Evolutionary conservation across 2,888 invertebrate genomes (phyloP), one percentile per base, ranked within the genome.

Genomic region (Drosophila formosana): DNA sequence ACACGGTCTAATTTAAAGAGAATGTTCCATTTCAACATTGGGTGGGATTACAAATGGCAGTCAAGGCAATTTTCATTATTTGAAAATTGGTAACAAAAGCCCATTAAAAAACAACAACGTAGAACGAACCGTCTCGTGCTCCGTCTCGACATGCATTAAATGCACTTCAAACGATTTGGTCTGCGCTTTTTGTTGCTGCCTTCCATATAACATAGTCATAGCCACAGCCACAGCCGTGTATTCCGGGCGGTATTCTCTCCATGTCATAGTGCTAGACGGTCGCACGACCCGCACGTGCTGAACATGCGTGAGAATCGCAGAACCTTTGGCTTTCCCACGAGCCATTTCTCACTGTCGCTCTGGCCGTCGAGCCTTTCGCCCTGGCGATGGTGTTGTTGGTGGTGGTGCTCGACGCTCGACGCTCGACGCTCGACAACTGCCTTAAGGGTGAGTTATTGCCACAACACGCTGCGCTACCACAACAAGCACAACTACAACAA

Each of bases 221-320:
- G 18, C 57, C 13, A 43, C 2, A 18, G 18, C 18, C 18, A 18
- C 18, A 18, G 18, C 18, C 18, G 18, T 18, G 18, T 45, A 56
- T 57, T 28, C 52, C 64, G 34, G 23, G 26, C 52, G 46, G 41
- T 50, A 60, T 30, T 32, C n/a, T 11, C 28, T 25, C 26, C 28
- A 18, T 18, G 13, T 30, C 26, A 9, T 51, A 23, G 32, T n/a
- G 41, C 37, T 13, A 30, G 26, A n/a, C 34, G 13, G 81, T 79
- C 90, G 88, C 85, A 78, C 88, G 91, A 79, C 79, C 84, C 84
- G 91, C 92, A 92, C 92, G 92, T 92, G 92, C 77, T 82, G 81
- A 90, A 84, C 88, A 83, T 90, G 91, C 92, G 92, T 92, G 92
- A 92, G 92, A 92, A 92, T 88, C 89, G 83, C 68, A 74, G 82